Percentiles rank a stretch among this genome's conserved stretches.
Evolutionary conservation across 2,888 invertebrate species (phyloP).

Genomic region (Vanessa cardui): DNA sequence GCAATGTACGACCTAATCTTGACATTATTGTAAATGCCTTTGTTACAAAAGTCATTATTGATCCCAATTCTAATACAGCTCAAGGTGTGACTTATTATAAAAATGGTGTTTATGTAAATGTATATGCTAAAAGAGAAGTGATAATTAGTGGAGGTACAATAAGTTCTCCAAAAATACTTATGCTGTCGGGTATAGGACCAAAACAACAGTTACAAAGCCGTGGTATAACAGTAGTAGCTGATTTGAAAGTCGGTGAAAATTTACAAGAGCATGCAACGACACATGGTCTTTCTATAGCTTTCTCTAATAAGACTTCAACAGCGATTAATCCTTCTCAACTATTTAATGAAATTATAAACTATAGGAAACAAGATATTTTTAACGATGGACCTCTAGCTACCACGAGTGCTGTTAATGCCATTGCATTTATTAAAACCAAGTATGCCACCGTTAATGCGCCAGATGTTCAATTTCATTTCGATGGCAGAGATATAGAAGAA

Average conservation of each 20-base stretch:
- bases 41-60: slow-evolving; percentile 83
- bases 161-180: slow-evolving; percentile 85
- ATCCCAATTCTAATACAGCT: slow-evolving; percentile 76
- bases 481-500: slow-evolving; percentile 81
- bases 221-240: slow-evolving; percentile 82
- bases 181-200: slow-evolving; percentile 87
- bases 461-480: slow-evolving; percentile 87
- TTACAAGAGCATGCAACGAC: slow-evolving; percentile 89
- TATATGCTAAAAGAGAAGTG: slow-evolving; percentile 83
- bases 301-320: slow-evolving; percentile 81
- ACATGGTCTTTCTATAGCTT: slow-evolving; percentile 71
- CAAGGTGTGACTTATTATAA: slow-evolving; percentile 68
- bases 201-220: slow-evolving; percentile 75
- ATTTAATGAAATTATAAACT: slow-evolving; percentile 69
- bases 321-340: slow-evolving; percentile 63
- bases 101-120: slow-evolving; percentile 70
- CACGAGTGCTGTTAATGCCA: slow-evolving; percentile 79
- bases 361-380: slow-evolving; percentile 54
- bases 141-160: slow-evolving; percentile 83
- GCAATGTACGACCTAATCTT: slow-evolving; percentile 78
- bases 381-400: slow-evolving; percentile 77
- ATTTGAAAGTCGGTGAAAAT: slow-evolving; percentile 88
- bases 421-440: slow-evolving; percentile 84
- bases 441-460: slow-evolving; percentile 75
- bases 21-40: slow-evolving; percentile 78